Evolutionary conservation across 2,888 invertebrate genomes (phyloP), one percentile per base, ranked within the genome.

Genomic region (Geophilus truncorum): DNA sequence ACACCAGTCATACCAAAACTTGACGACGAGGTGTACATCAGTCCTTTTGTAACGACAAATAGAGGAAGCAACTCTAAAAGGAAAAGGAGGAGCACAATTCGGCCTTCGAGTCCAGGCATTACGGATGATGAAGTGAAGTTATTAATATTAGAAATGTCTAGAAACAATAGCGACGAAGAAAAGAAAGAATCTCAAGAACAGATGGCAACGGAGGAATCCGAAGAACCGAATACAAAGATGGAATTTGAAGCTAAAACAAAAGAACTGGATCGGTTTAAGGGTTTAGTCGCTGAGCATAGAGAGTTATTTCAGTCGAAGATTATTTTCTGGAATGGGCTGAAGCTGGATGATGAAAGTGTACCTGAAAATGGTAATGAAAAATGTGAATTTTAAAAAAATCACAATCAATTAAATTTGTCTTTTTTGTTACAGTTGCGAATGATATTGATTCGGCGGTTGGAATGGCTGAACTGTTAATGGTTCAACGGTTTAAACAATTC

Each of bases 401-500:
- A 4, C 3, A 62, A 7, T 70, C 10, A 28, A 28, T 28, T 23
- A 70, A 25, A 25, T 23, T 70, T 40, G 78, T 21, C 21, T 70
- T 78, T 80, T 40, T 9, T 78, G 18, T 83, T 84, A 9, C 83
- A 87, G 87, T 85, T 45, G 79, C 82, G 21, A 88, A 88, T 78
- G 85, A 87, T 84, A 86, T 88, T 15, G 83, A 87, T 21, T 84
- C 86, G 4, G 84, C 85, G 7, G 84, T 87, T 76, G 88, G 89
- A 23, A 86, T 88, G 83, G 87, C 87, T 0, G 85, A 87, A 81
- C 84, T 88, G n/a, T 82, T 89, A 81, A 86, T 88, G 82, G 83
- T 84, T n/a, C 86, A 88, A 82, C 84, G 88, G n/a, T 88, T 89
- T 81, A 86, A 86, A 81, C 88, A 88, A 84, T 88, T 88, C 83